These are phyloP conservation scores for Mesorhabditis sp. DNA, from an alignment of 2,888 invertebrate species.

Conservation along the genomic window DNA sequence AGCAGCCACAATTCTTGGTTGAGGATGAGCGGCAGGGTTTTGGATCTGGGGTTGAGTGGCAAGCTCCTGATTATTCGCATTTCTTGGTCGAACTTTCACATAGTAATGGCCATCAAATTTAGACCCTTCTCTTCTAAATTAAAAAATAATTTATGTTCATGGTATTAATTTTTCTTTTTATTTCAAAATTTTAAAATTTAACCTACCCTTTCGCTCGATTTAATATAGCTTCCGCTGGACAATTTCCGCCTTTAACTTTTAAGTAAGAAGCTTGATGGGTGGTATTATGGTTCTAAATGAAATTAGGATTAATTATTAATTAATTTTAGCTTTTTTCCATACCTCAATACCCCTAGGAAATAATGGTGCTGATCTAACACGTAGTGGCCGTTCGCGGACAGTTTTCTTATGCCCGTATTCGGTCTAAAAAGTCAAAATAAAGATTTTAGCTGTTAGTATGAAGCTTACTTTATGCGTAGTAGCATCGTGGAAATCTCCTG, in stretches of 20 bases:
- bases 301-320: no score
- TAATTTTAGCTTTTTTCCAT: background rate
- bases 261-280: background rate
- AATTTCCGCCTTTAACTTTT: background rate
- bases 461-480: background rate
- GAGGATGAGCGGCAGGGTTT: no score
- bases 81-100: conserved; percentile 4
- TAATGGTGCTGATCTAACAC: background rate
- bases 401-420: background rate
- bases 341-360: background rate
- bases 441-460: background rate
- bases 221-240: background rate
- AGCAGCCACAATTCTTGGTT: no score
- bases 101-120: conserved; percentile 6
- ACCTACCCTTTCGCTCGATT: background rate
- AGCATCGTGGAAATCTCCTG: background rate
- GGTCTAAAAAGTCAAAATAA: background rate
- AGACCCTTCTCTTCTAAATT: background rate
- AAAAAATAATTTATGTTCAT: background rate
- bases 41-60: no score
- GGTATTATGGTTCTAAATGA: background rate
- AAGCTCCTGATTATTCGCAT: background rate
- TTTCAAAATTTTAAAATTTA: background rate
- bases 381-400: background rate
- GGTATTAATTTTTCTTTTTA: background rate